These are phyloP conservation scores for Chaetops frenatus DNA, from an alignment of 2,113 vertebrate species.

Conservation along the genomic window DNA sequence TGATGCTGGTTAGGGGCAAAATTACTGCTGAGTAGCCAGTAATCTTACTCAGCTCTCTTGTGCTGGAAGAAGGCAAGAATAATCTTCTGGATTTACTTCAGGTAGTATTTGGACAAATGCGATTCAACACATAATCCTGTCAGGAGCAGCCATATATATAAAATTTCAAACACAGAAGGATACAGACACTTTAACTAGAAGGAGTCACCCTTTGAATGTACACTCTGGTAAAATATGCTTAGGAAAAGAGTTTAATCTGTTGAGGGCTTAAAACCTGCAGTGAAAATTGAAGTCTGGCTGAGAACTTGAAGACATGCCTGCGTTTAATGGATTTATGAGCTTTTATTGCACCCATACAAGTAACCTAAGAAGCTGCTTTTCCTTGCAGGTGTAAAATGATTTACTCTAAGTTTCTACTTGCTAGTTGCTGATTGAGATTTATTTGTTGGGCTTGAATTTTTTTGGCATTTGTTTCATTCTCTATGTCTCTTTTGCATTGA, in stretches of 20 bases:
- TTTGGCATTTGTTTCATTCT: not conserved
- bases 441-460: not conserved
- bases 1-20: not conserved
- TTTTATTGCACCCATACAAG: slow-evolving; percentile 5
- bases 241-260: slow-evolving; percentile 1
- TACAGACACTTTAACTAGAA: not conserved
- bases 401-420: slow-evolving; percentile 14
- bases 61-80: not conserved
- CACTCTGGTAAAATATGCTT: not conserved
- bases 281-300: slow-evolving; percentile 24
- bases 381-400: slow-evolving; percentile 27
- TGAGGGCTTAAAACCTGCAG: slow-evolving; percentile 8
- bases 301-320: not conserved
- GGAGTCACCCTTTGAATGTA: not conserved
- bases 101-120: not conserved
- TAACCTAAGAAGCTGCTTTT: slow-evolving; percentile 12
- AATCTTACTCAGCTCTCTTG: not conserved
- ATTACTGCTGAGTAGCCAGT: not conserved
- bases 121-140: not conserved
- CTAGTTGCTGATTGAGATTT: not conserved
- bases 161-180: not conserved
- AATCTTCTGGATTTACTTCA: not conserved
- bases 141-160: not conserved
- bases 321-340: slow-evolving; percentile 7
- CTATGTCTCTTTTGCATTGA: not conserved